Conservation (phyloP, 2,797 vertebrate genomes). For the Craterocephalus amniculus region DNA sequence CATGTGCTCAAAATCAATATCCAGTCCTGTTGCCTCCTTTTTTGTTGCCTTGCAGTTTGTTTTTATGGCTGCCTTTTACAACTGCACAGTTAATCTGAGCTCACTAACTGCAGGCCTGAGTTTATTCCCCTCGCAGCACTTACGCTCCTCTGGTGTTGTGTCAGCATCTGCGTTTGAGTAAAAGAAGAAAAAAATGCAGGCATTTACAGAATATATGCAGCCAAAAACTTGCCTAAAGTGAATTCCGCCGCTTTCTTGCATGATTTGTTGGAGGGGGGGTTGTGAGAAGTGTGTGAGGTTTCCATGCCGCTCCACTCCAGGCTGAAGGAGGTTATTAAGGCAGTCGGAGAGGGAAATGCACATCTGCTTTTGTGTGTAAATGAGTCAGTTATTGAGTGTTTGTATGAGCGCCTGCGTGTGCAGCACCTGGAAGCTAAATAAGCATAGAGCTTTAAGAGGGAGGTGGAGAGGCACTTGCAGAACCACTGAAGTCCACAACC, state of each 20-base stretch:
- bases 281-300: conserved; percentile 16
- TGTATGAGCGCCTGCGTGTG: conserved; percentile 15
- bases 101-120: conserved; percentile 36
- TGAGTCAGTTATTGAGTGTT: conserved; percentile 35
- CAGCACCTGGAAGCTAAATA: conserved; percentile 62
- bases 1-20: conserved; percentile 36
- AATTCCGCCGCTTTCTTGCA: background rate
- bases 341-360: conserved; percentile 35
- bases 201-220: background rate
- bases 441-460: conserved; percentile 30
- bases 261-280: background rate
- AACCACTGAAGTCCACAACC: conserved; percentile 62
- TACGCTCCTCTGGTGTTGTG: conserved; percentile 37
- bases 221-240: conserved; percentile 6
- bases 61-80: conserved; percentile 59
- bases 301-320: conserved; percentile 25
- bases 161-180: conserved; percentile 17
- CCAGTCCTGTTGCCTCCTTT: conserved; percentile 12
- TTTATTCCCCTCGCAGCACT: conserved; percentile 23
- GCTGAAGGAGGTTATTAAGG: conserved; percentile 38
- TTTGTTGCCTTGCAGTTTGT: conserved; percentile 37
- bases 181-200: background rate
- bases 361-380: conserved; percentile 12
- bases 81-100: conserved; percentile 52
- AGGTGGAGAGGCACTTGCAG: conserved; percentile 42